Conservation (phyloP, 2,888 invertebrate species). For the Fragum sueziense region DNA sequence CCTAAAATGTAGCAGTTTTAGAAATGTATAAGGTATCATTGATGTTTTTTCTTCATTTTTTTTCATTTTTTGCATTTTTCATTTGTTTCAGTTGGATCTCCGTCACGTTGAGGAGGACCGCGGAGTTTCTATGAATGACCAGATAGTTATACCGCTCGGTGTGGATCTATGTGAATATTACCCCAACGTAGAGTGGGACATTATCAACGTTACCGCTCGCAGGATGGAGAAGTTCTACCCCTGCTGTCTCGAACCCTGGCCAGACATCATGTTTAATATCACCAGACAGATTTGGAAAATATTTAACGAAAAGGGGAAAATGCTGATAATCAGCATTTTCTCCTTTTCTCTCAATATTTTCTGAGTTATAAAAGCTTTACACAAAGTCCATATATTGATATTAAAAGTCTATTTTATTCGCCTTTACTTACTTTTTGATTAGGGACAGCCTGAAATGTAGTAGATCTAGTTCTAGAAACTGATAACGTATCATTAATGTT, state of each 20-base stretch:
- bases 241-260: conserved; percentile 81
- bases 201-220: conserved; percentile 85
- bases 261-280: conserved; percentile 82
- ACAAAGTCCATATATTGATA: too few species aligned
- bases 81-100: conserved; percentile 85
- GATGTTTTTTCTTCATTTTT: background rate
- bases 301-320: background rate
- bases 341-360: background rate
- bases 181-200: conserved; percentile 80
- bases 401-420: too few species aligned
- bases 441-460: too few species aligned
- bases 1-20: too few species aligned
- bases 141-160: conserved; percentile 70
- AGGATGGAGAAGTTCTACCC: conserved; percentile 84
- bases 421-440: too few species aligned
- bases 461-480: too few species aligned
- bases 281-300: conserved; percentile 71
- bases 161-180: conserved; percentile 81
- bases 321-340: background rate
- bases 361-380: too few species aligned
- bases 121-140: conserved; percentile 52
- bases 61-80: background rate
- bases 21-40: background rate
- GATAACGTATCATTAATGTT: background rate
- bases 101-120: conserved; percentile 58